These are phyloP conservation scores for Nycticorax nycticorax DNA, from an alignment of 2,113 vertebrate species.

Conservation along the genomic window DNA sequence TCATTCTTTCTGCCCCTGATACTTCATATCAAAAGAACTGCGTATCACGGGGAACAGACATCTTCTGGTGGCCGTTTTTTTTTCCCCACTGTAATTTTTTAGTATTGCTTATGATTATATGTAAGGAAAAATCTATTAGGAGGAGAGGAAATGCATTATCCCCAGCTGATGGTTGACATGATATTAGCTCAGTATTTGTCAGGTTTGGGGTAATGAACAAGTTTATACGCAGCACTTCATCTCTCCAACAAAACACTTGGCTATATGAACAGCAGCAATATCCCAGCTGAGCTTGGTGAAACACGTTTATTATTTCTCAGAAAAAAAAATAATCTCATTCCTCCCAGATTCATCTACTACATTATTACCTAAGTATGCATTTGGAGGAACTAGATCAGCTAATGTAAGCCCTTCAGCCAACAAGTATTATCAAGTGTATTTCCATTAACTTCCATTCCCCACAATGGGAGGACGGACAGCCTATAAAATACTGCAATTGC, in stretches of 20 bases:
- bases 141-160: conserved; percentile 19
- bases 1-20: background rate
- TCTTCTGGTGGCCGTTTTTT: rapidly evolving
- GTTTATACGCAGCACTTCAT: background rate
- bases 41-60: background rate
- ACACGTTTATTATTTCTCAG: conserved; percentile 13
- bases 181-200: conserved; percentile 14
- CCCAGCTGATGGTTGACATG: conserved; percentile 9
- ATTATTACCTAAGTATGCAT: background rate
- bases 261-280: background rate
- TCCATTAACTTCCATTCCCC: conserved; percentile 40
- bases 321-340: background rate
- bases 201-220: conserved; percentile 27
- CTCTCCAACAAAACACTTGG: conserved; percentile 7
- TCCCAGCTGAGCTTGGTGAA: background rate
- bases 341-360: background rate
- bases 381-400: conserved; percentile 21
- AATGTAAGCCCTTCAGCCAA: conserved; percentile 36
- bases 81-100: background rate
- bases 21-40: background rate
- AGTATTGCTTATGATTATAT: background rate
- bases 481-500: background rate
- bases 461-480: background rate
- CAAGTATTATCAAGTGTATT: conserved; percentile 5
- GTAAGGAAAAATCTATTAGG: conserved; percentile 24